Base-by-base conservation (phyloP, 2,888 invertebrate species). In the Amphipyra berbera region DNA sequence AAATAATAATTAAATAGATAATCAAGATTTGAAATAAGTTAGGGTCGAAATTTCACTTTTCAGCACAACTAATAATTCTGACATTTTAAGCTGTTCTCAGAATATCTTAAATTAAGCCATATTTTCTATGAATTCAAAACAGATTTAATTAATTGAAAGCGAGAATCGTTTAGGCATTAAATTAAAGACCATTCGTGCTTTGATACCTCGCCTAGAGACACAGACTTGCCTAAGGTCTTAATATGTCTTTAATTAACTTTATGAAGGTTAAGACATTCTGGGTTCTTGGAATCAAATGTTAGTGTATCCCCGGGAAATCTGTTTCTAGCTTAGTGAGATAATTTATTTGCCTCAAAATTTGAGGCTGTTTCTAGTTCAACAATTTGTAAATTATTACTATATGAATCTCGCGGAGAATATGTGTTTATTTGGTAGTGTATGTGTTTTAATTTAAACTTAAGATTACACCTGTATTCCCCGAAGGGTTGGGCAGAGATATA, bases 161-260 rank as follows among this genome's bases (percentile, higher is more conserved):
- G 9, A 44, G 41, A 48, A 35, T 50, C 35, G 44, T 62, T 59
- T 12, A 48, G 8, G 41, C 21, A 35, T 57, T 46, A 13, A 56
- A 44, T 35, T 41, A 27, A 40, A 54, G 30, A 40, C 42, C 15
- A 37, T 27, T 55, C 2, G 42, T 48, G 53, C 44, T 63, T 21
- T 35, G 45, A 44, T 50, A 52, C 54, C 8, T 7, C 15, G 46
- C 38, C 47, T 65, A 41, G 33, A 57, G 45, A n/a, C 15, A 10
- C 9, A 37, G 41, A 46, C 54, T 47, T 40, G 50, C 52, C 50
- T 0, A 14, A 56, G 35, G 56, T 42, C 52, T 72, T 41, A 53
- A 30, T 46, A 27, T 45, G 54, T 61, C 37, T 64, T 64, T 58
- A 73, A 72, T 73, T 68, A 72, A 59, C 52, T 65, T 62, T 61